phyloP scores from a whole-genome alignment of 2,113 vertebrate genomes.

The Castor canadensis region DNA sequence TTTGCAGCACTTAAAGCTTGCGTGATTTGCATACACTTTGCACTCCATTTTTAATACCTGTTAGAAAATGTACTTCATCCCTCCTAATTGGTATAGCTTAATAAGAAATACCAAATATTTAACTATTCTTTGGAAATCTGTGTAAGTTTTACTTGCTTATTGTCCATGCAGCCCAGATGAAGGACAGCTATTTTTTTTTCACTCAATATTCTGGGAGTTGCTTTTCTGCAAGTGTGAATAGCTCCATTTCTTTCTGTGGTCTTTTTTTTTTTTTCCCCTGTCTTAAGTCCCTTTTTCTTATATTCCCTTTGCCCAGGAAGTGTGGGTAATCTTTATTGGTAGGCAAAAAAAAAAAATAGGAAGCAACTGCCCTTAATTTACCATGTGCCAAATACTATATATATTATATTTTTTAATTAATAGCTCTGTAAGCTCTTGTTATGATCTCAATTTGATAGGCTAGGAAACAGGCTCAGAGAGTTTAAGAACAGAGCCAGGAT shows the following conservation, averaged over 20 bases:
- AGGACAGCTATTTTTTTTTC: neutral
- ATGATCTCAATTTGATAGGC: neutral
- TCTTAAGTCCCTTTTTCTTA: neutral
- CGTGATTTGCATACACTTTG: neutral
- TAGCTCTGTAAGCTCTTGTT: neutral
- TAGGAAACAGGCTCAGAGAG: neutral
- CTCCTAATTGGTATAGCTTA: neutral
- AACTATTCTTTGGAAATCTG: neutral
- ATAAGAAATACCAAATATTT: conserved; percentile 9
- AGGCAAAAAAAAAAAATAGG: neutral
- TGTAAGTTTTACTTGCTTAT: neutral
- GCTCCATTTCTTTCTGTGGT: neutral
- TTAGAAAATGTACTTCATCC: neutral
- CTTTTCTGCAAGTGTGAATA: neutral
- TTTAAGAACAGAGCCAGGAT: neutral
- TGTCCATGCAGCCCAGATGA: neutral
- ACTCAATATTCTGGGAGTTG: neutral
- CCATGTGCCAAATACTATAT: neutral
- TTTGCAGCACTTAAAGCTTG: neutral
- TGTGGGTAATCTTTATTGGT: neutral
- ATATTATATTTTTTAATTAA: neutral
- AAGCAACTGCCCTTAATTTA: neutral
- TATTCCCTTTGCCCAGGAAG: neutral
- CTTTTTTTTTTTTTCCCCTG: neutral
- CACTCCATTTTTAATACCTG: neutral